Evolutionary conservation across 2,113 vertebrate genomes (phyloP), one percentile per base, ranked within the genome.

Genomic region (Dicrurus megarhynchus): DNA sequence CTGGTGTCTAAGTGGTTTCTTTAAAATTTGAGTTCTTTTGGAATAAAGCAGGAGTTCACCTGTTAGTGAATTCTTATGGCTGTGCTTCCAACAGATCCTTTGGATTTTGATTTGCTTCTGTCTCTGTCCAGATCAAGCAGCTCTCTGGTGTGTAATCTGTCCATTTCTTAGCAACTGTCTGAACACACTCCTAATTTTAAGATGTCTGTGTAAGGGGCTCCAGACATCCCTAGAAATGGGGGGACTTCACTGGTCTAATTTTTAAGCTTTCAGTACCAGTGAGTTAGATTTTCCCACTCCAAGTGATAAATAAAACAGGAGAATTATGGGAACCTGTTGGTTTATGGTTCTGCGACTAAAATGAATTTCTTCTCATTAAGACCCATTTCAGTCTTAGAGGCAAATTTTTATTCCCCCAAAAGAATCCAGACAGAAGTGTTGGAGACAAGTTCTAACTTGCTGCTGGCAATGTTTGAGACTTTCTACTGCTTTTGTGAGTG

Each of bases 321-420:
- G 76, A 97, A 91, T 91, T 84, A 86, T 78, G 80, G 87, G 33
- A n/a, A 61, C 53, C 21, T 47, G 27, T 95, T 97, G 97, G 33
- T 92, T 97, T 97, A 91, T 93, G 68, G 52, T 79, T 65, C 78
- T 93, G 39, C 39, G 92, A 91, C 78, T 88, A 91, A 94, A 97
- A 96, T 79, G 95, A 85, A 14, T 93, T 59, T 79, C 82, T 96
- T 93, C 42, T 78, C 49, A 50, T 27, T 83, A 88, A 75, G 28
- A 57, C 3, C 1, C 4, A 57, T 63, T 95, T 86, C 94, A 77
- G 59, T 76, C 77, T 96, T 61, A 57, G 74, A 96, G 41, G 84
- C 35, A 91, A 93, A 84, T 92, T 95, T 88, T 84, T 96, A 49
- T 90, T 83, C 39, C 41, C 53, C 73, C 16, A 46, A 79, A 97